A percentile compares a stretch with the other conserved stretches of the same genome.
Evolutionary conservation across 2,797 vertebrate genomes (phyloP).

Genomic region (Typhlichthys subterraneus): DNA sequence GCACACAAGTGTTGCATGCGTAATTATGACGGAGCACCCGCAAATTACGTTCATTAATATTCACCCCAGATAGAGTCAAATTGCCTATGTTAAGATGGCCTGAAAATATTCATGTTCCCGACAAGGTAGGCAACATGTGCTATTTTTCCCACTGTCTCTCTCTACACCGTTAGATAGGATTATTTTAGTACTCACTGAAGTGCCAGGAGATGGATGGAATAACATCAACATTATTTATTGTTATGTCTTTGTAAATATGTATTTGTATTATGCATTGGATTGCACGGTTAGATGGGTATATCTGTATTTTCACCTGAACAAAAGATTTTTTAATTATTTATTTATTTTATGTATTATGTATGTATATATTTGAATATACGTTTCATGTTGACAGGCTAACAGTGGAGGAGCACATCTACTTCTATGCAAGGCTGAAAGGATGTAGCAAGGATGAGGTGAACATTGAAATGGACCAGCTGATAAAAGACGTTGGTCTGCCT

Average conservation of each 20-base stretch:
- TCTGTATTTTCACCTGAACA: neutral
- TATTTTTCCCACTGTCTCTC: conserved; percentile 6
- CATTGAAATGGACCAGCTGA: conserved; percentile 92
- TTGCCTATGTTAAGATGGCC: conserved; percentile 50
- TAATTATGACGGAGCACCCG: conserved; percentile 55
- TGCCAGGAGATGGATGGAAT: neutral
- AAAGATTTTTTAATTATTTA: too few species aligned
- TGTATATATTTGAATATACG: neutral
- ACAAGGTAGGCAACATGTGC: conserved; percentile 17
- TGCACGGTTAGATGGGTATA: neutral
- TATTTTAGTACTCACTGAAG: neutral
- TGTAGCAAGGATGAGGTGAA: conserved; percentile 81
- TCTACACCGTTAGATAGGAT: neutral
- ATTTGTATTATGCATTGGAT: neutral
- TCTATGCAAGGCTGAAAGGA: conserved; percentile 93
- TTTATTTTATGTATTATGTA: too few species aligned
- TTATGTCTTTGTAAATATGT: neutral
- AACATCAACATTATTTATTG: neutral
- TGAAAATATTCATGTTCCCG: conserved; percentile 57
- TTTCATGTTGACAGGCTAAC: conserved; percentile 82
- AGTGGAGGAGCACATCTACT: conserved; percentile 98
- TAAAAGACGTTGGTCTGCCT: conserved; percentile 89
- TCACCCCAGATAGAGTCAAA: conserved; percentile 52
- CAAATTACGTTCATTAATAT: conserved; percentile 70
- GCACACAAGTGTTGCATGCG: conserved; percentile 57